Percentiles rank a stretch among this genome's conserved stretches.
phyloP scores from a whole-genome alignment of 2,797 vertebrate genomes.

The Tarsius wallacei region DNA sequence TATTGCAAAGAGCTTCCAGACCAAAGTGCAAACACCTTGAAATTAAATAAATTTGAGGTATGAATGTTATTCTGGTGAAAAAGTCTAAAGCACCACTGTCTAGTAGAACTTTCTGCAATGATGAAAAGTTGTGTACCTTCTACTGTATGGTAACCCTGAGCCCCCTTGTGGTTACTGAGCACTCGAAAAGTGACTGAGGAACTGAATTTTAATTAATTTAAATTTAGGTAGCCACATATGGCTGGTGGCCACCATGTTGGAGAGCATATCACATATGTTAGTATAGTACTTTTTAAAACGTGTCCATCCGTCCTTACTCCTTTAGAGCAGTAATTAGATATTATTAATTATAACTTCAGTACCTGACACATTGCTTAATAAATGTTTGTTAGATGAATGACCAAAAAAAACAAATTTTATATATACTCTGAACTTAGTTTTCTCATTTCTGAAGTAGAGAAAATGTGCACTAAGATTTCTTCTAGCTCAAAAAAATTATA shows the following conservation, averaged over 20 bases:
- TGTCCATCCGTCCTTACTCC: neutral
- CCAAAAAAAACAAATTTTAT: neutral
- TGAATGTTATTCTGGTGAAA: neutral
- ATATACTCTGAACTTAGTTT: conserved; percentile 48
- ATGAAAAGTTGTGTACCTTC: neutral
- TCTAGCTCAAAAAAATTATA: neutral
- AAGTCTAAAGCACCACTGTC: neutral
- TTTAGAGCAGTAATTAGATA: neutral
- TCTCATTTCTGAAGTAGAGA: conserved; percentile 22
- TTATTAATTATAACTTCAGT: neutral
- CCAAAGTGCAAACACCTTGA: neutral
- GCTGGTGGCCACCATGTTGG: neutral
- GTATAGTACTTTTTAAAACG: neutral
- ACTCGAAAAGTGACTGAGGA: neutral
- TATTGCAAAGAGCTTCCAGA: neutral
- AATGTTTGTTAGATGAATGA: conserved; percentile 9
- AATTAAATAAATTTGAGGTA: neutral
- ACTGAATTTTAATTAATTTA: neutral
- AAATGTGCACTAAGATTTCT: neutral
- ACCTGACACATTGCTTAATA: conserved; percentile 6
- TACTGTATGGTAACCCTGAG: neutral
- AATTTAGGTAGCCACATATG: neutral
- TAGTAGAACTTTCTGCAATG: neutral
- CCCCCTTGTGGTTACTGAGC: neutral
- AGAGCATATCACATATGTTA: neutral